Evolutionary conservation across 2,888 invertebrate genomes (phyloP).

Genomic region (Folsomia candida): DNA sequence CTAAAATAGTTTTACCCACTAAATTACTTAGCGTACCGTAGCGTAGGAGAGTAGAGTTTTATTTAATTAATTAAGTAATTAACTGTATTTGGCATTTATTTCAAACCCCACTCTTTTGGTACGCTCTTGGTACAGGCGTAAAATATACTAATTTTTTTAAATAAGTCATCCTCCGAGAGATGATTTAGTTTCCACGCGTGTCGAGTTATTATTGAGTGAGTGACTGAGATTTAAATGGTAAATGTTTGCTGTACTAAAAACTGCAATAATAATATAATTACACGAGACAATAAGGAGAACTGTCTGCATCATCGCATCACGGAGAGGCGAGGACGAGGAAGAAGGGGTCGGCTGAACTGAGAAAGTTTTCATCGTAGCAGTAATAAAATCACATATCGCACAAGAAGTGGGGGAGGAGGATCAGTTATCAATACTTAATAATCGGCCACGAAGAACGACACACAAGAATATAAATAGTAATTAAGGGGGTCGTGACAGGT

Average conservation of each 20-base stretch:
- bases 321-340: neutral
- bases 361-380: no score
- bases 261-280: no score
- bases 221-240: no score
- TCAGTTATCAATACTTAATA: neutral
- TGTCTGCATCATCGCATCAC: neutral
- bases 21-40: no score
- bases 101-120: neutral
- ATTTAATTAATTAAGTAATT: neutral
- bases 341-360: neutral
- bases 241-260: no score
- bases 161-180: neutral
- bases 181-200: no score
- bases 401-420: conserved; percentile 8
- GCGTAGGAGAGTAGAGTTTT: no score
- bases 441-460: no score
- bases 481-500: neutral
- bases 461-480: conserved; percentile 3
- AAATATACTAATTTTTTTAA: neutral
- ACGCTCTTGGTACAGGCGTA: neutral
- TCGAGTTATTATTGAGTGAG: no score
- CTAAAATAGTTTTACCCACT: neutral
- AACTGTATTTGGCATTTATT: neutral
- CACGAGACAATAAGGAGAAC: no score
- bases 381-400: conserved; percentile 13